phyloP scores from a whole-genome alignment of 2,113 vertebrate genomes.

The Ariopsis seemanni region DNA sequence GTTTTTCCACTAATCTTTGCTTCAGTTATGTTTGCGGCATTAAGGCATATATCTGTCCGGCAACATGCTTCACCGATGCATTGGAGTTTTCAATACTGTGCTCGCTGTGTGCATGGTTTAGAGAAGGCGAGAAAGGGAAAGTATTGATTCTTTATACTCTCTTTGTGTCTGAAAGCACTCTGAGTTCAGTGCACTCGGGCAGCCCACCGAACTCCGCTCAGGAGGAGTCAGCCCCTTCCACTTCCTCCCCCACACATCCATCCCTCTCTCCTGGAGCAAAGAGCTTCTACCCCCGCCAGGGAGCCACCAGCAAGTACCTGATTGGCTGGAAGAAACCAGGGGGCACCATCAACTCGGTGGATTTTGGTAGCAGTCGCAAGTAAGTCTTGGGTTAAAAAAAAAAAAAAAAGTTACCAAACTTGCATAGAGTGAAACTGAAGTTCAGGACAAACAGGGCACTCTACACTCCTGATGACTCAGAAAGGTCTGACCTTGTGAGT shows the following conservation, averaged over 20 bases:
- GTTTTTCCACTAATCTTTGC: background rate
- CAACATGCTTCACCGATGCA: background rate
- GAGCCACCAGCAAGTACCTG: constrained; percentile 98
- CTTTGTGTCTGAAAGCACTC: constrained; percentile 30
- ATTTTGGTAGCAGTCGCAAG: constrained; percentile 97
- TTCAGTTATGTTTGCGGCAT: constrained; percentile 8
- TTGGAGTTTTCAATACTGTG: background rate
- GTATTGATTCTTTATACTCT: constrained; percentile 16
- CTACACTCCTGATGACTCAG: background rate
- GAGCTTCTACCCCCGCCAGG: constrained; percentile 97
- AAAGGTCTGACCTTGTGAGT: background rate
- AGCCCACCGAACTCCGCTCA: constrained; percentile 87
- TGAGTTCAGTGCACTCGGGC: constrained; percentile 83
- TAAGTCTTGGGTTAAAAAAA: constrained; percentile 70
- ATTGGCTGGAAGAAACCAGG: constrained; percentile 99
- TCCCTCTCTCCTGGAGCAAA: constrained; percentile 88
- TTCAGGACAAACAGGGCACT: constrained; percentile 20
- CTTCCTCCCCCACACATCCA: constrained; percentile 85
- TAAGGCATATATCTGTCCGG: background rate
- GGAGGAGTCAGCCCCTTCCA: constrained; percentile 83
- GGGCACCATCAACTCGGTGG: constrained; percentile 97
- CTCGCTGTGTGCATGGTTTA: constrained; percentile 4
- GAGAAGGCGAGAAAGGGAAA: background rate
- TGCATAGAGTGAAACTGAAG: background rate
- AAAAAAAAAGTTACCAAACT: background rate